Percentiles rank a stretch among this genome's conserved stretches.
Evolutionary conservation across 2,888 invertebrate genomes (phyloP).

Genomic region (Catonia carolina): DNA sequence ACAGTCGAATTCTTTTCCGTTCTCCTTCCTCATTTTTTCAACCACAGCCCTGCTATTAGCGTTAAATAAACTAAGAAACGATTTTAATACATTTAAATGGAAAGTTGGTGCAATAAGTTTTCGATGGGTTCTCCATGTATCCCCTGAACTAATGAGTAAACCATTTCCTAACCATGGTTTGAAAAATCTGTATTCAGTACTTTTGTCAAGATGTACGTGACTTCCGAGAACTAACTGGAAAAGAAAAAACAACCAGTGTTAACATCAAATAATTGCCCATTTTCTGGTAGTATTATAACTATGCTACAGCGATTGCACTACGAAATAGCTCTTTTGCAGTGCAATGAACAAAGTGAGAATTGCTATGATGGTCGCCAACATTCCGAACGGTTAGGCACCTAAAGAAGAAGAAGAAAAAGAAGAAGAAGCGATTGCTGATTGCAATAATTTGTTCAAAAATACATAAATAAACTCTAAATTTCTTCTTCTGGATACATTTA

Average conservation of each 20-base stretch:
- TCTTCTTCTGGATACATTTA: too few species aligned
- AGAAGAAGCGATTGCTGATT: too few species aligned
- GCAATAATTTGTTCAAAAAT: too few species aligned
- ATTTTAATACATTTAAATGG: slow-evolving; percentile 79
- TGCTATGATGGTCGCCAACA: too few species aligned
- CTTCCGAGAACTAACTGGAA: slow-evolving; percentile 39
- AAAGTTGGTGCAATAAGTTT: slow-evolving; percentile 83
- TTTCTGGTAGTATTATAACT: too few species aligned
- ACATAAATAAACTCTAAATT: too few species aligned
- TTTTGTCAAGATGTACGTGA: slow-evolving; percentile 41
- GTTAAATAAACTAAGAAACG: slow-evolving; percentile 71
- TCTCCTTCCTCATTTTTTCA: slow-evolving; percentile 33
- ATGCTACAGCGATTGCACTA: too few species aligned
- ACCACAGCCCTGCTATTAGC: slow-evolving; percentile 31
- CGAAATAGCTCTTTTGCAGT: too few species aligned
- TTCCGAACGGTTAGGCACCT: too few species aligned
- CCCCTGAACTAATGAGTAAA: slow-evolving; percentile 49
- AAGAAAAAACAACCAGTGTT: not conserved
- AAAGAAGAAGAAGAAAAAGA: too few species aligned
- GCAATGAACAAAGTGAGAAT: too few species aligned
- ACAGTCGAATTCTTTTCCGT: slow-evolving; percentile 36
- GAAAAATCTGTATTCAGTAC: slow-evolving; percentile 41
- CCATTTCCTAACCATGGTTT: slow-evolving; percentile 45
- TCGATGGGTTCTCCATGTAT: slow-evolving; percentile 78
- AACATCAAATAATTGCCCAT: too few species aligned